Percentiles rank a stretch among this genome's conserved stretches.
Conservation (phyloP, 2,888 invertebrate species). For the Exocentrus adspersus region DNA sequence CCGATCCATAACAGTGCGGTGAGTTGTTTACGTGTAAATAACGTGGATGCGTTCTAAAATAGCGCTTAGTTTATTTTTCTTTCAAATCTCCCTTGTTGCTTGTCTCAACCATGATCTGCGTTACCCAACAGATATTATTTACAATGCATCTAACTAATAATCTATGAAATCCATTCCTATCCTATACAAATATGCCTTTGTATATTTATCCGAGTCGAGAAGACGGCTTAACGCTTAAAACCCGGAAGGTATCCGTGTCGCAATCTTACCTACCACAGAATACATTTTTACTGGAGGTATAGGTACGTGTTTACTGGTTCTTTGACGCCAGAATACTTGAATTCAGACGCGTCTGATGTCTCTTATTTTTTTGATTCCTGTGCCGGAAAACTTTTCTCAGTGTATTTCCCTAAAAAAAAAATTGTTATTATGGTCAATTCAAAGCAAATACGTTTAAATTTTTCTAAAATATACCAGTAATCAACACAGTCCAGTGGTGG, state of each 20-base stretch:
- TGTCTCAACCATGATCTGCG: not conserved
- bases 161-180: not conserved
- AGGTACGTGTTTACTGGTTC: not conserved
- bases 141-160: conserved; percentile 18
- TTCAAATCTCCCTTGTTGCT: conserved; percentile 9
- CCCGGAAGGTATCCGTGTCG: not conserved
- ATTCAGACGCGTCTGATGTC: no score
- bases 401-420: no score
- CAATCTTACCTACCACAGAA: not conserved
- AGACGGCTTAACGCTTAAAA: not conserved
- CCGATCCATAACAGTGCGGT: not conserved
- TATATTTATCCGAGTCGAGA: not conserved
- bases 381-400: no score
- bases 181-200: conserved; percentile 2
- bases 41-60: not conserved
- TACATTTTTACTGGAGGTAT: not conserved
- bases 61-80: conserved; percentile 12
- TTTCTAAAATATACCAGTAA: no score
- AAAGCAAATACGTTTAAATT: no score
- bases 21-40: conserved; percentile 9
- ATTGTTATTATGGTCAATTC: no score
- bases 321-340: not conserved
- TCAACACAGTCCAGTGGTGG: no score
- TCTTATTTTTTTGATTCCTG: no score
- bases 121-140: conserved; percentile 5